phyloP scores from a whole-genome alignment of 2,113 vertebrate genomes.

The Paramisgurnus dabryanus region DNA sequence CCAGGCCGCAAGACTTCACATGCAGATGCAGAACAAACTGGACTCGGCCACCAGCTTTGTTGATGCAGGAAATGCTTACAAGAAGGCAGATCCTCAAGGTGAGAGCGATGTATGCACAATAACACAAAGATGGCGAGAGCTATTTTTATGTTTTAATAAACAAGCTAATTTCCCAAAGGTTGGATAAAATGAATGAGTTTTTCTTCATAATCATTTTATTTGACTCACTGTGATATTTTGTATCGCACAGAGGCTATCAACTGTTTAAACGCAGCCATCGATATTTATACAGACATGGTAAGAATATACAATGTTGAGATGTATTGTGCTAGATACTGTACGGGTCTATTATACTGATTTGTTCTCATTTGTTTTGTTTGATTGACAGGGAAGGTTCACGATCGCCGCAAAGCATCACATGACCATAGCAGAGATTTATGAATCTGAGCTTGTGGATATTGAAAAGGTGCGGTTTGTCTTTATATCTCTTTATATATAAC shows the following conservation, averaged over 20 bases:
- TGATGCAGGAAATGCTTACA: slow-evolving; percentile 95
- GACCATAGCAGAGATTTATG: slow-evolving; percentile 97
- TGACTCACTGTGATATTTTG: slow-evolving; percentile 22
- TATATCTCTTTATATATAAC: background rate
- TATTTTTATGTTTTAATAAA: background rate
- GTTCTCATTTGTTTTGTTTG: slow-evolving; percentile 11
- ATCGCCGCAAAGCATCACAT: slow-evolving; percentile 99
- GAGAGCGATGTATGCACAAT: slow-evolving; percentile 40
- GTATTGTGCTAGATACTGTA: background rate
- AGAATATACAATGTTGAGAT: slow-evolving; percentile 58
- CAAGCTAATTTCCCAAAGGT: background rate
- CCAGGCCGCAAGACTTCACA: slow-evolving; percentile 94
- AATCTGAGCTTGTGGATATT: slow-evolving; percentile 95
- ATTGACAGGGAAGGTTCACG: slow-evolving; percentile 88
- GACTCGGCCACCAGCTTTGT: slow-evolving; percentile 97
- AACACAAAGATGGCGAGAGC: no score
- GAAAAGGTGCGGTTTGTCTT: slow-evolving; percentile 83
- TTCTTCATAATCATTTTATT: background rate
- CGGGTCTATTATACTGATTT: background rate
- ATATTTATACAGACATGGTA: slow-evolving; percentile 99
- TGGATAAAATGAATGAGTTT: no score
- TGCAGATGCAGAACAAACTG: slow-evolving; percentile 98
- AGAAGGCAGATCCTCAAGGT: slow-evolving; percentile 98
- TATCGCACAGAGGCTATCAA: slow-evolving; percentile 91
- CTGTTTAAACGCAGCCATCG: slow-evolving; percentile 98